Base-by-base conservation (phyloP, 2,888 invertebrate species). In the Harpalus rufipes region DNA sequence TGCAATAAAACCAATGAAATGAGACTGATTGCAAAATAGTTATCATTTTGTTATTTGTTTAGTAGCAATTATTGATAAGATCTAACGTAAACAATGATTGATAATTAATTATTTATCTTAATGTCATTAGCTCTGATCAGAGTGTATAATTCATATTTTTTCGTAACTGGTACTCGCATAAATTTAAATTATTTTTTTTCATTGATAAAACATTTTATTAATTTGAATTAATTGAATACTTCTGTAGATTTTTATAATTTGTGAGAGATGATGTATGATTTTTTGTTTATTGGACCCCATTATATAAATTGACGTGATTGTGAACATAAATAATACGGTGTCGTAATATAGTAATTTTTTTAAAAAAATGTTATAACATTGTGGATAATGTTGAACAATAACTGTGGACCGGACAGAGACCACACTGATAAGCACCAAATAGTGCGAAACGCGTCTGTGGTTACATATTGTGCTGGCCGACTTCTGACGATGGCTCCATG, bases 11-110 rank as follows among this genome's bases (percentile, higher is more conserved):
- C 14, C 72, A 44, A n/a, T 72, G 72, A 68, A 68, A 68, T 68
- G 39, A 3, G 10, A 39, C 25, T 68, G n/a, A 44, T 74, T 74
- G 72, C 44, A 74, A 74, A 74, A 74, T 74, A 74, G 3, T 44
- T 74, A 74, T 74, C 72, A 44, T 16, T 51, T 74, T 74, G 41
- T 41, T 74, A 74, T 74, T 74, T 74, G 44, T 44, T 74, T 44
- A 74, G 51, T 44, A 74, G 44, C 44, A 74, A 41, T 72, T 18
- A 44, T n/a, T 44, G 72, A 74, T 44, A 74, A 18, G 10, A 74
- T 74, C 41, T 68, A 74, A 74, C 41, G 18, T 74, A 44, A 74
- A 74, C 68, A 68, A 74, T 63, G 12, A 18, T 63, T 63, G 7
- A 10, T 25, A 63, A 21, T 63, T 63, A 21, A 12, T 16, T 12